Conservation (phyloP, 2,113 vertebrate genomes). For the Laticauda colubrina region DNA sequence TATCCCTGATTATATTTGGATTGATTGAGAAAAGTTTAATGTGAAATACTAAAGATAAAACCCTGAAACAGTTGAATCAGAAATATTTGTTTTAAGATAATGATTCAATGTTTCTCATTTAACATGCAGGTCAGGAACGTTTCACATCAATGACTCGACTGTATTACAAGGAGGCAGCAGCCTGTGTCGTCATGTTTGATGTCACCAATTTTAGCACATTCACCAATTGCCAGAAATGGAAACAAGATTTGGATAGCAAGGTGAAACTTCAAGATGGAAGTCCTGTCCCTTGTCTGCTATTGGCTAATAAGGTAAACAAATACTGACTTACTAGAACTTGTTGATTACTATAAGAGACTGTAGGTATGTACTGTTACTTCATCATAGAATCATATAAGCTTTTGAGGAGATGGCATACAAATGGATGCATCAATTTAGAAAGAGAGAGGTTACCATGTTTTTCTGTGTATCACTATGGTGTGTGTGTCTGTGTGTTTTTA, state of each 20-base stretch:
- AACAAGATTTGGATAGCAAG: slow-evolving; percentile 85
- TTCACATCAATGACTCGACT: slow-evolving; percentile 89
- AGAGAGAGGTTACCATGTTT: background rate
- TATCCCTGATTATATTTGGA: background rate
- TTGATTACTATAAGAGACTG: background rate
- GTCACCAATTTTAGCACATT: slow-evolving; percentile 79
- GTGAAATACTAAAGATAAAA: background rate
- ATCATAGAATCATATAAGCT: background rate
- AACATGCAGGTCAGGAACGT: slow-evolving; percentile 79
- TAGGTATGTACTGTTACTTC: background rate
- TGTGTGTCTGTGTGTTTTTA: background rate
- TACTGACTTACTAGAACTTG: fast-evolving
- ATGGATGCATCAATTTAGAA: background rate
- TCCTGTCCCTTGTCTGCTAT: slow-evolving; percentile 80
- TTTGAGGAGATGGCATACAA: background rate
- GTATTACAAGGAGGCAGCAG: slow-evolving; percentile 82
- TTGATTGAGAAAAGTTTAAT: background rate
- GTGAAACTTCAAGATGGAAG: slow-evolving; percentile 69
- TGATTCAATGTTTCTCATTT: fast-evolving
- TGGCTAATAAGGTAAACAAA: slow-evolving; percentile 84
- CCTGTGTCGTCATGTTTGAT: slow-evolving; percentile 86
- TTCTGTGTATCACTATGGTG: background rate
- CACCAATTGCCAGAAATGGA: slow-evolving; percentile 82
- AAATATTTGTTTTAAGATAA: background rate
- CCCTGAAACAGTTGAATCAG: background rate